phyloP scores from a whole-genome alignment of 2,888 invertebrate genomes.

The Troides oblongomaculatus region DNA sequence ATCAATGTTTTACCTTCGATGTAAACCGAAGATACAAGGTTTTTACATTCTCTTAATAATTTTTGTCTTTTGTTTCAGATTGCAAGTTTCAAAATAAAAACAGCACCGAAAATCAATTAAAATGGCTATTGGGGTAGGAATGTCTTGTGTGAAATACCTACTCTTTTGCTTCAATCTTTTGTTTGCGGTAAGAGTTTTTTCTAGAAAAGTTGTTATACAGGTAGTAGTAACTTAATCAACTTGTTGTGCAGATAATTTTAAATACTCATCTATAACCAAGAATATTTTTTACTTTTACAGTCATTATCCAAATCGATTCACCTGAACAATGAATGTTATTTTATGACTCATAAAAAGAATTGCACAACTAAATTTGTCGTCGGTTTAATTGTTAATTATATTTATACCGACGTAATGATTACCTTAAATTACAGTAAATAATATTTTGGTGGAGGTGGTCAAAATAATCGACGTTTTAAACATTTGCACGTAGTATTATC shows the following conservation, averaged over 20 bases:
- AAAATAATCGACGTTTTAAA: no score
- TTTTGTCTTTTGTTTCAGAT: conserved; percentile 68
- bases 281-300: not conserved
- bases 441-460: no score
- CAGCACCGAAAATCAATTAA: conserved; percentile 51
- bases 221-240: not conserved
- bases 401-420: no score
- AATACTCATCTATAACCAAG: not conserved
- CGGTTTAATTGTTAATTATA: no score
- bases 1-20: conserved; percentile 24
- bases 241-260: not conserved
- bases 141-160: conserved; percentile 93
- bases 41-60: conserved; percentile 35
- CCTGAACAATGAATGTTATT: not conserved
- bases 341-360: not conserved
- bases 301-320: not conserved
- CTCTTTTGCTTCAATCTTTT: conserved; percentile 92
- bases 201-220: not conserved
- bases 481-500: no score
- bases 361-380: not conserved
- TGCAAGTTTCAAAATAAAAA: conserved; percentile 45
- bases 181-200: conserved; percentile 87
- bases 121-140: conserved; percentile 89
- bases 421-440: no score
- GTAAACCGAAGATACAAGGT: conserved; percentile 41